Percentiles rank a stretch among this genome's conserved stretches.
phyloP scores from a whole-genome alignment of 2,888 invertebrate genomes.

The Trachelus iudaicus region DNA sequence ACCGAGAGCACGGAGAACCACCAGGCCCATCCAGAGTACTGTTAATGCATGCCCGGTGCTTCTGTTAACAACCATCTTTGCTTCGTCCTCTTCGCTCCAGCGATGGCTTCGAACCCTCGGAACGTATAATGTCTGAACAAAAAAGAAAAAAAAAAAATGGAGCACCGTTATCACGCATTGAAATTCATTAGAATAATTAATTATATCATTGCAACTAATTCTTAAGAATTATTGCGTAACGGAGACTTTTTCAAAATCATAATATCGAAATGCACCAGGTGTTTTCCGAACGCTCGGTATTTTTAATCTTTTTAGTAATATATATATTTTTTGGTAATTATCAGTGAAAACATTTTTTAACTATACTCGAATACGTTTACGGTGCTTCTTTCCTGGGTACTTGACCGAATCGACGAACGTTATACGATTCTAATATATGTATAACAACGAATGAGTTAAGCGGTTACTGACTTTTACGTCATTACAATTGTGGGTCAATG shows the following conservation, averaged over 20 bases:
- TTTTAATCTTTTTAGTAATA: not conserved
- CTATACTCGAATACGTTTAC: not conserved
- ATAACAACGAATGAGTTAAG: slow-evolving; percentile 57
- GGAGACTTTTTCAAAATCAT: not conserved
- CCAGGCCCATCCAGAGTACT: slow-evolving; percentile 57
- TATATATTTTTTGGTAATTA: not conserved
- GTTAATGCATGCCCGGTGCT: slow-evolving; percentile 64
- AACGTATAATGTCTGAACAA: not conserved
- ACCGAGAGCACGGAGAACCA: slow-evolving; percentile 36
- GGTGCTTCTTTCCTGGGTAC: not conserved
- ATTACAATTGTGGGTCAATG: slow-evolving; percentile 55
- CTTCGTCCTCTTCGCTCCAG: slow-evolving; percentile 22
- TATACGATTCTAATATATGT: slow-evolving; percentile 46
- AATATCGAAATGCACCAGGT: not conserved
- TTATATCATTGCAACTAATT: not conserved
- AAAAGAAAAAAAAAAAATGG: not conserved
- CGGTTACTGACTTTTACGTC: slow-evolving; percentile 58
- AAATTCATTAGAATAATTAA: not conserved
- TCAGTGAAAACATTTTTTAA: not conserved
- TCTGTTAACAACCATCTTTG: slow-evolving; percentile 61
- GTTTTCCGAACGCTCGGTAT: not conserved
- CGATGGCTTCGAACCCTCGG: slow-evolving; percentile 39
- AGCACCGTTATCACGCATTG: not conserved
- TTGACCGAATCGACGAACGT: slow-evolving; percentile 7
- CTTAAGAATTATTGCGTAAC: not conserved